Percentiles rank a stretch among this genome's conserved stretches.
phyloP scores from a whole-genome alignment of 2,888 invertebrate genomes.

The Drosophila antonietae region DNA sequence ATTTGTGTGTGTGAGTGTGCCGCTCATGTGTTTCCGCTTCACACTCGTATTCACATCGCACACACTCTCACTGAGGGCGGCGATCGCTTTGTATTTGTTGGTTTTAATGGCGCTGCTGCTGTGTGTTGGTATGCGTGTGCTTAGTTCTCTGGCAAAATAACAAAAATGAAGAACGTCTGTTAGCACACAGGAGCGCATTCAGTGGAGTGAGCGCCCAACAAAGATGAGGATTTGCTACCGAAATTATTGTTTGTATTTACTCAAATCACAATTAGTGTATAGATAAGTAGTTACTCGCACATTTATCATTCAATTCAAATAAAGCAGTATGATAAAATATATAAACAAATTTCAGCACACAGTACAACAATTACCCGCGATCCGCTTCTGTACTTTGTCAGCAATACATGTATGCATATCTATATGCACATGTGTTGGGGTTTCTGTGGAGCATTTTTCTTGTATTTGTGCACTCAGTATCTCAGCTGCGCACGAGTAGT shows the following conservation, averaged over 20 bases:
- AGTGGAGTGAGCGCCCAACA: slow-evolving; percentile 3
- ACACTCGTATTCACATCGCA: slow-evolving; percentile 39
- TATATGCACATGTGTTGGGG: slow-evolving; percentile 13
- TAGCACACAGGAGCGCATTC: slow-evolving; percentile 50
- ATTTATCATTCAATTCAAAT: background rate
- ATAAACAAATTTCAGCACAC: background rate
- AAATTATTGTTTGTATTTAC: no score
- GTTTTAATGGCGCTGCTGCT: slow-evolving; percentile 79
- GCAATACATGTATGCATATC: background rate
- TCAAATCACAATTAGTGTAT: no score
- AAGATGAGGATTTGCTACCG: no score
- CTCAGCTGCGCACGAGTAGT: slow-evolving; percentile 75
- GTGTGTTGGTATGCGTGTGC: slow-evolving; percentile 41
- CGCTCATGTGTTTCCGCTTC: slow-evolving; percentile 55
- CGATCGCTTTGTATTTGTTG: slow-evolving; percentile 71
- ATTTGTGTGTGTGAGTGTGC: slow-evolving; percentile 10
- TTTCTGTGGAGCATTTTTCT: slow-evolving; percentile 24
- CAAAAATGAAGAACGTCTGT: slow-evolving; percentile 75
- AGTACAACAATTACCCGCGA: background rate
- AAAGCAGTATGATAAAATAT: background rate
- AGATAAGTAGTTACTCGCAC: background rate
- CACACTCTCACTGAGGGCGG: slow-evolving; percentile 62
- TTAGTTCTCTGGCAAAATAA: slow-evolving; percentile 61
- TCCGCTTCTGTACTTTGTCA: slow-evolving; percentile 29
- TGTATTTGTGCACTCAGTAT: slow-evolving; percentile 53